Conservation (phyloP, 2,888 invertebrate genomes). For the Dastarcus helophoroides region DNA sequence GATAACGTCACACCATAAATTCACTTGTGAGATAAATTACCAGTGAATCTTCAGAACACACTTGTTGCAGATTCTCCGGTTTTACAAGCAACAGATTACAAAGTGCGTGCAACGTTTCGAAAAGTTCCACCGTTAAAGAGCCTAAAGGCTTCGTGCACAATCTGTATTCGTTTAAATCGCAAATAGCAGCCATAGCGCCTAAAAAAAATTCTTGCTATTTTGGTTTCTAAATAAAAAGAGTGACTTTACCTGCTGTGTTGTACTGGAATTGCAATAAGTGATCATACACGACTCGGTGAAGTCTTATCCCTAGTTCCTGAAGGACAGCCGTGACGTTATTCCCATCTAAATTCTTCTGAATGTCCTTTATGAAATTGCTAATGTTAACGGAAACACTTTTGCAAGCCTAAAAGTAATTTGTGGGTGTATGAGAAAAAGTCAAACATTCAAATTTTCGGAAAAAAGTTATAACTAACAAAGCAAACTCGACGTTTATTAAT, state of each 20-base stretch:
- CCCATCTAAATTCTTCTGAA: conserved; percentile 77
- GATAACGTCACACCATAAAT: too few species aligned
- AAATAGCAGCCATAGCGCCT: conserved; percentile 96
- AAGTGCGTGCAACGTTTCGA: conserved; percentile 89
- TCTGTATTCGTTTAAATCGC: conserved; percentile 95
- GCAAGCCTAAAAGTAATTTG: conserved; percentile 58
- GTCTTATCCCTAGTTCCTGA: conserved; percentile 80
- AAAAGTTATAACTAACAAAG: too few species aligned
- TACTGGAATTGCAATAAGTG: conserved; percentile 92
- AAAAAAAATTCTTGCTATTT: too few species aligned
- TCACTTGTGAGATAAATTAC: too few species aligned
- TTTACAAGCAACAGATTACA: conserved; percentile 92
- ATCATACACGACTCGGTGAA: conserved; percentile 88
- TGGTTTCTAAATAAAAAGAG: too few species aligned
- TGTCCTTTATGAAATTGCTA: conserved; percentile 62
- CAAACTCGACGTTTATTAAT: too few species aligned
- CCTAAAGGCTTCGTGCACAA: conserved; percentile 72
- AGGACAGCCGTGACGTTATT: conserved; percentile 81
- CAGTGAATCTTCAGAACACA: conserved; percentile 87
- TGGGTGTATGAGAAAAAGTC: conserved; percentile 1
- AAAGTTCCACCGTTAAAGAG: conserved; percentile 71
- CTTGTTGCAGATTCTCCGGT: conserved; percentile 92
- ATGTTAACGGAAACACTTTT: conserved; percentile 73
- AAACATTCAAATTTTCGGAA: too few species aligned
- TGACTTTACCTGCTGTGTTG: conserved; percentile 74